Evolutionary conservation across 2,113 vertebrate species (phyloP).

Genomic region (Felis chaus): DNA sequence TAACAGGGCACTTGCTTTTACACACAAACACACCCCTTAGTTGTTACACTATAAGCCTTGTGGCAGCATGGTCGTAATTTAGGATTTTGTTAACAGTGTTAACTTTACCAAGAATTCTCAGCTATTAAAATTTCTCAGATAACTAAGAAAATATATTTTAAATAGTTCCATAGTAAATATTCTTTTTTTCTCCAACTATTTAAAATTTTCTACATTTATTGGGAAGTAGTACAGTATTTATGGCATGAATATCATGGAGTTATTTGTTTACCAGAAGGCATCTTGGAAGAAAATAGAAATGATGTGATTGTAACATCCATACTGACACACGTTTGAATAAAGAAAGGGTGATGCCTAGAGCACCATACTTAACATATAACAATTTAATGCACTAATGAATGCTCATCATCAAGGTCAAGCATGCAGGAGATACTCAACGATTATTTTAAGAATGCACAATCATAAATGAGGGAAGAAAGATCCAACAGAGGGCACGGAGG

Average conservation of each 20-base stretch:
- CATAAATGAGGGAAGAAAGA: background rate
- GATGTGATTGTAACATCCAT: background rate
- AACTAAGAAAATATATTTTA: background rate
- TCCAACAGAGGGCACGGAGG: background rate
- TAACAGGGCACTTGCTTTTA: background rate
- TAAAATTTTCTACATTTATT: background rate
- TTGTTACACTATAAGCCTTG: background rate
- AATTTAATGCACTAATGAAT: background rate
- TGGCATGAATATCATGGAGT: background rate
- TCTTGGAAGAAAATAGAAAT: background rate
- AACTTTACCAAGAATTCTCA: background rate
- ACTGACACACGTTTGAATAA: background rate
- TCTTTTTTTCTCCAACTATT: background rate
- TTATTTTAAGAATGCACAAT: background rate
- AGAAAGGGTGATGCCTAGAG: background rate
- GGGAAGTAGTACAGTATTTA: background rate
- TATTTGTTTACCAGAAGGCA: background rate
- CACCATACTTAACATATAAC: background rate
- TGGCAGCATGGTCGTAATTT: background rate
- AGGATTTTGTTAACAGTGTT: background rate
- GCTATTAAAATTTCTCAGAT: constrained; percentile 5
- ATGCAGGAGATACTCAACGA: background rate
- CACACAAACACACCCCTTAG: background rate
- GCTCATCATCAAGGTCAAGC: background rate
- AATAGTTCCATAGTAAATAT: background rate